Conservation (phyloP, 2,888 invertebrate species). For the Harmothoe impar region DNA sequence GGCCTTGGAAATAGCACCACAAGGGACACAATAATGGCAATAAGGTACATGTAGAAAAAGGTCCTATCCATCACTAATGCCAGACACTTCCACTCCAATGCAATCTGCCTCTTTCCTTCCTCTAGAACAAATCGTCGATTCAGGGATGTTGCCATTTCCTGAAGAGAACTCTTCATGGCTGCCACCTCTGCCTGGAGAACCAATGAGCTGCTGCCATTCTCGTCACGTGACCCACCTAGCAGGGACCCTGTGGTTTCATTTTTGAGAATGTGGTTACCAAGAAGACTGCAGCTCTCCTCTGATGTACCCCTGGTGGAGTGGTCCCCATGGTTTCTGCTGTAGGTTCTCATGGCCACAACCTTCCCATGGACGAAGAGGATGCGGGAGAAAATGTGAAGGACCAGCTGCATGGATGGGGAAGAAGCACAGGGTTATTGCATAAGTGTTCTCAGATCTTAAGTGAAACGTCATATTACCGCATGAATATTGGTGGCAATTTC, state of each 20-base stretch:
- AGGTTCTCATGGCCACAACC: constrained; percentile 4
- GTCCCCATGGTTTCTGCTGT: not conserved
- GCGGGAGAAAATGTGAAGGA: constrained; percentile 3
- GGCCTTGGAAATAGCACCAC: constrained; percentile 66
- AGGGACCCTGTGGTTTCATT: not conserved
- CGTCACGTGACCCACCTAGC: not conserved
- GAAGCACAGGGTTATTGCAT: too few relatives aligned
- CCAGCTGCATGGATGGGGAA: not conserved
- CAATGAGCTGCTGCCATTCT: constrained; percentile 2
- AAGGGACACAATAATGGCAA: constrained; percentile 65
- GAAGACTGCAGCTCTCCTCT: not conserved
- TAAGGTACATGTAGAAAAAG: constrained; percentile 65
- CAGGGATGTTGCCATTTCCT: constrained; percentile 18
- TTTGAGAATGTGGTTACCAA: constrained; percentile 36
- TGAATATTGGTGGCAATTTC: too few relatives aligned
- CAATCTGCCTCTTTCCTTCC: not conserved
- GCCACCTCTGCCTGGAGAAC: not conserved
- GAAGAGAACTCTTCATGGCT: constrained; percentile 45
- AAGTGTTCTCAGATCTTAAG: too few relatives aligned
- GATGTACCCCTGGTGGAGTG: not conserved
- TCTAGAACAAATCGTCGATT: not conserved
- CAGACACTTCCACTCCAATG: constrained; percentile 62
- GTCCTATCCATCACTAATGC: constrained; percentile 64
- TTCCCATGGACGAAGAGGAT: constrained; percentile 50
- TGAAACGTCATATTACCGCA: too few relatives aligned